Conservation (phyloP, 2,113 vertebrate genomes). For the Cryptomyrus ogoouensis region DNA sequence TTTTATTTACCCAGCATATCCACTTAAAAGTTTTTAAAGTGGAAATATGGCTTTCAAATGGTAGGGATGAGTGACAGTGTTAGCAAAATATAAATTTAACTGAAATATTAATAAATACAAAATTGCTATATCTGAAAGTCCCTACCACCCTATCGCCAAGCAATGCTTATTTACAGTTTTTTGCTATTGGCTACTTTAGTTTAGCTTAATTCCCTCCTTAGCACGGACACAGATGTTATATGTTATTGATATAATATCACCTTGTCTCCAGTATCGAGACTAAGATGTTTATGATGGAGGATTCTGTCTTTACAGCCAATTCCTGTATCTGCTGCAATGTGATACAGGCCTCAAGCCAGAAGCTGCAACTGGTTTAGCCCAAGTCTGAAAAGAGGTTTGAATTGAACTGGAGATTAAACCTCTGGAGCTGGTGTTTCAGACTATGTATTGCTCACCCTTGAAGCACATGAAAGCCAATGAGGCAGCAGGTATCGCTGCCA, state of each 20-base stretch:
- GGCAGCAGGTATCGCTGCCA: background rate
- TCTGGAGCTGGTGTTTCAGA: background rate
- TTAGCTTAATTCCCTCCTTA: background rate
- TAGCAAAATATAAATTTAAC: background rate
- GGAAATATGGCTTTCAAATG: background rate
- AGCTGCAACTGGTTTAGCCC: background rate
- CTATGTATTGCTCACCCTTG: background rate
- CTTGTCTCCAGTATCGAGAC: background rate
- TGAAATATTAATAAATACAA: background rate
- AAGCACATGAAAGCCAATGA: background rate
- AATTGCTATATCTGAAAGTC: too few relatives aligned
- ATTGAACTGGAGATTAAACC: background rate
- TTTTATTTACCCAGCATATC: background rate
- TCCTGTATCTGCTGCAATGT: background rate
- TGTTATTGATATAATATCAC: background rate
- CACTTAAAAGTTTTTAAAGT: background rate
- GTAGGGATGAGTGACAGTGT: background rate
- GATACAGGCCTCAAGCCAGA: background rate
- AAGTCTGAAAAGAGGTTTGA: background rate
- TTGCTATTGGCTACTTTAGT: background rate
- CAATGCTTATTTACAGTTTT: background rate
- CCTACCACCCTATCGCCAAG: background rate
- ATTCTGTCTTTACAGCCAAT: background rate
- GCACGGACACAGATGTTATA: background rate
- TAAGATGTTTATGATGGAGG: background rate